Evolutionary conservation across 92 coral and sea anemone genomes (phyloP), one percentile per base, ranked within the genome.

Genomic region (Palythoa grandis): DNA sequence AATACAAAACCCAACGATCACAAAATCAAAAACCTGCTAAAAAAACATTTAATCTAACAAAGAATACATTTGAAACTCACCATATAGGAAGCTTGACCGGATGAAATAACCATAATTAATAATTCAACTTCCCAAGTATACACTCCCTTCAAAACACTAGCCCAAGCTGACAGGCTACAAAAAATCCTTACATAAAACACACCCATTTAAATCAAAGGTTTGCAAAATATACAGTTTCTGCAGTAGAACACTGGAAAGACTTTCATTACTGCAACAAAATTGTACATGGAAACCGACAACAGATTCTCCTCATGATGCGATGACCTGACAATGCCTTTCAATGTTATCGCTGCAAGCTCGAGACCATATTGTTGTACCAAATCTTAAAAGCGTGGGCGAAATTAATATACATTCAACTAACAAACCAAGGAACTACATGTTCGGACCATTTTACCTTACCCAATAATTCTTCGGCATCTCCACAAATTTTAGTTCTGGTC

Each of bases 331-430:
- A 80, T 79, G 73, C 74, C 20, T 80, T 80, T 79, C 74, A 67
- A 80, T 25, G 53, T 76, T 76, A 66, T 80, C 85, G 72, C 74
- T 80, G 85, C 85, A 80, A 47, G 85, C 85, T 69, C 73, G 74
- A 80, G 85, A 80, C 85, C 85, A 80, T 80, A 66, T 66, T 80
- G 85, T 80, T 80, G 85, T 80, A 80, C 72, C 85, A 65, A 80
- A 80, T 80, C 74, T 80, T 80, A 67, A 80, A 80, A 80, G 85
- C 85, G 85, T 80, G 85, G 85, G 85, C 85, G 85, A 48, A 67
- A 65, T 80, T 80, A 80, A 66, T 80, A 80, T 48, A 80, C 74
- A 80, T 80, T 66, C 85, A 80, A 48, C 85, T 80, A 80, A 80
- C 85, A 80, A 80, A 80, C 85, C 74, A 80, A 80, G 74, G 61